Conservation (phyloP, 1,140 invertebrate species). For the Rhagoletis zephyria region DNA sequence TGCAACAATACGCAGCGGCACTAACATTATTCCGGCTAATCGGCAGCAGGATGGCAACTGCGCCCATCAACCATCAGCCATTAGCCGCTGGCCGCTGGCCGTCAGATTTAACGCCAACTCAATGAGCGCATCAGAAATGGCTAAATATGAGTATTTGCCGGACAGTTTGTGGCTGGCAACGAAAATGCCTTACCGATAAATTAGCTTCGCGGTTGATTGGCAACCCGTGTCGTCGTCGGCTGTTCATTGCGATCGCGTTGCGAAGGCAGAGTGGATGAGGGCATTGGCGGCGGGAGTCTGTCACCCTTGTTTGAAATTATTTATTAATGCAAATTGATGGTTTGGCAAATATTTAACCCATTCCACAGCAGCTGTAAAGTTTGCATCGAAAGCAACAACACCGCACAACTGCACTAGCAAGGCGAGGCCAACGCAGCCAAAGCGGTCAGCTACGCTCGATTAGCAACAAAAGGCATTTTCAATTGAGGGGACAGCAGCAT, state of each 20-base stretch:
- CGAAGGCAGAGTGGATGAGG: background rate
- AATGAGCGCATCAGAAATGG: background rate
- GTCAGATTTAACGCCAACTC: background rate
- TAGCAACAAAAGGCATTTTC: background rate
- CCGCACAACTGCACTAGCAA: background rate
- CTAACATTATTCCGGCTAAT: slow-evolving; percentile 1
- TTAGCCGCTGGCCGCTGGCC: background rate
- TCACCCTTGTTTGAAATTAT: background rate
- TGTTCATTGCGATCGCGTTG: background rate
- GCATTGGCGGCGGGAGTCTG: background rate
- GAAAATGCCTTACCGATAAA: background rate
- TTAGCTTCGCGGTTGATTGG: slow-evolving; percentile 8
- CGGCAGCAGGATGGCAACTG: background rate
- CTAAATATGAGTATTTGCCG: background rate
- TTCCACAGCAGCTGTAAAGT: background rate
- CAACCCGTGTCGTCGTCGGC: background rate
- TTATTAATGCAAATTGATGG: slow-evolving; percentile 10
- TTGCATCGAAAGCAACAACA: background rate
- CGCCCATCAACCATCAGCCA: background rate
- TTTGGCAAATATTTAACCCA: slow-evolving; percentile 4
- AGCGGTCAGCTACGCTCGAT: background rate
- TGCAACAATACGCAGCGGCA: background rate
- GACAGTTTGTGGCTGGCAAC: background rate
- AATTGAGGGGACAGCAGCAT: background rate
- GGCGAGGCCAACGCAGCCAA: background rate